Evolutionary conservation across 2,888 invertebrate genomes (phyloP), one percentile per base, ranked within the genome.

Genomic region (Lithophane leautieri): DNA sequence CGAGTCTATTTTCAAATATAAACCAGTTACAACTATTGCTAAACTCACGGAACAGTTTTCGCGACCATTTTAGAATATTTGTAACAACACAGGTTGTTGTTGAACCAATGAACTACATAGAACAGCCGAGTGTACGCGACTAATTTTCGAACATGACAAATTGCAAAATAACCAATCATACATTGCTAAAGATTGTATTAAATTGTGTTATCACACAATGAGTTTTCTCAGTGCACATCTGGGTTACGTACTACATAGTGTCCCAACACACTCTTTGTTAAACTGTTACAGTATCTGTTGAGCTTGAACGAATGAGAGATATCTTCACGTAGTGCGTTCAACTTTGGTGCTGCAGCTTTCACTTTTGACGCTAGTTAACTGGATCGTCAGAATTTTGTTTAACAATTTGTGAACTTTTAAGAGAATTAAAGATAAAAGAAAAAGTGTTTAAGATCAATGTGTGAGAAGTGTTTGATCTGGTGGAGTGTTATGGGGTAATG

Each of bases 271-370:
- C 81, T 90, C 90, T 87, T 88, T 86, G 88, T 88, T 82, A 68
- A 73, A 85, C 79, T 86, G 84, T 90, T 90, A 87, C 89, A 88
- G 83, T 83, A 82, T 71, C 67, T 83, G 85, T 81, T 88, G 86
- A 86, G 90, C 83, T 85, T 88, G 89, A 89, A 88, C 86, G 88
- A 87, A 82, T 84, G 88, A 90, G 90, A 82, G 82, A 88, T 88
- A 86, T 79, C 87, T 86, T 86, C 83, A 86, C 87, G 88, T 86
- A 84, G 91, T 86, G 87, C 94, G 86, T 93, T 94, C 91, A 93
- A 93, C 92, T 93, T 88, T 83, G 81, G 79, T 88, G 79, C 84
- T 78, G 81, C 79, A 66, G 90, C 95, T 95, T 95, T 95, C 95
- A 94, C 95, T 95, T 95, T 93, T 90, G 84, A 89, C 82, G 84